Base-by-base conservation (phyloP, 2,797 vertebrate genomes). In the Salarias fasciatus region DNA sequence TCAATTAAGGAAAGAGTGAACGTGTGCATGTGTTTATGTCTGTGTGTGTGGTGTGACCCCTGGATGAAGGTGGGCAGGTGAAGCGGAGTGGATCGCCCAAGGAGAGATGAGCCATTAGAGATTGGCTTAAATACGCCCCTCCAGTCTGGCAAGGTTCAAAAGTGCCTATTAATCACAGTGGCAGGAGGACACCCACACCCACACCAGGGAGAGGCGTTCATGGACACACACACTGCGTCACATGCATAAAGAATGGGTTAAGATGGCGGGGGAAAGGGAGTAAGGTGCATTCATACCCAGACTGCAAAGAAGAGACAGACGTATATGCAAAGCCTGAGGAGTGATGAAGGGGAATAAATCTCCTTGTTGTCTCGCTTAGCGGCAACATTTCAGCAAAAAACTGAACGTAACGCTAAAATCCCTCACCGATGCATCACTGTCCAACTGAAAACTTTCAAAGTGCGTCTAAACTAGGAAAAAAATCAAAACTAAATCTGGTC, bases 91-190 rank as follows among this genome's bases (percentile, higher is more conserved):
- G 76, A 84, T 83, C 73, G 37, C 58, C 63, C 68, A 85, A 85
- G 82, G 75, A 84, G 80, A 88, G 75, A 85, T 66, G 63, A 81
- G 56, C 77, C 87, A 84, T 89, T 89, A 87, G 77, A 83, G 88
- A 88, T 63, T 69, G 68, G 73, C 61, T 83, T 61, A 53, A 75
- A 84, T 55, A 87, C 63, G 41, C 75, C 67, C 48, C 75, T 69
- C 61, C 55, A 31, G 67, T 86, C 69, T 80, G 64, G 72, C 72
- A 81, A 51, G 74, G 80, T 84, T 90, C 83, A 90, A 90, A 88
- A 84, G 81, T 71, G 70, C 72, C 85, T 76, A 91, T 92, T 91
- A 89, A 93, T 92, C 88, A 88, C 6, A 3, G 31, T 69, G 74
- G 62, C 69, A 75, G 24, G 45, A 64, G 50, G 57, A 73, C 44